These are phyloP conservation scores for Macaca fascicularis DNA, from an alignment of 2,113 vertebrate genomes.

Conservation along the genomic window DNA sequence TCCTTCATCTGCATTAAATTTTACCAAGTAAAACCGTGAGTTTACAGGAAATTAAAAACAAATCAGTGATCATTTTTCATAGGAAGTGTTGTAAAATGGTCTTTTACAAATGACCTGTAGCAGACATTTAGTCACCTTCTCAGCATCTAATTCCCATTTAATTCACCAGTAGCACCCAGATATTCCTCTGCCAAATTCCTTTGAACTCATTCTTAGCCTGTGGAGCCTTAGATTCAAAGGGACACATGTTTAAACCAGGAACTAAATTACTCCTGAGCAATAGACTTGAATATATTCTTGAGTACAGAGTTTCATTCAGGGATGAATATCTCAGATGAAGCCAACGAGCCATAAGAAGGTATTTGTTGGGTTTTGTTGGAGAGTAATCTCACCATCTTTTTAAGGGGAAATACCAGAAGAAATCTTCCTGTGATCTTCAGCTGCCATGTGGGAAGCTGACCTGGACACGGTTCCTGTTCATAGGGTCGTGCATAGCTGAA, in stretches of 20 bases:
- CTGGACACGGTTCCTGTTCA: not conserved
- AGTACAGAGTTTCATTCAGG: not conserved
- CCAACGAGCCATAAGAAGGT: not conserved
- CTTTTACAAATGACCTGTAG: not conserved
- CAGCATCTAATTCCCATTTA: not conserved
- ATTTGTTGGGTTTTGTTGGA: not conserved
- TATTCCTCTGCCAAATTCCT: not conserved
- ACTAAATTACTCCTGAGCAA: not conserved
- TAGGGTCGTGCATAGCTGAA: not conserved
- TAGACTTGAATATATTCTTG: not conserved
- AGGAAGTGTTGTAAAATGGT: not conserved
- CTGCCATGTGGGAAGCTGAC: not conserved
- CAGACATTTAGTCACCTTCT: not conserved
- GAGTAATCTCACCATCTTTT: not conserved
- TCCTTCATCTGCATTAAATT: not conserved
- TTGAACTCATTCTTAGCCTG: not conserved
- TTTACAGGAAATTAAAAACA: not conserved
- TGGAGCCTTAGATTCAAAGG: not conserved
- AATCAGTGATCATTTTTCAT: not conserved
- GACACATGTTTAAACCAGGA: not conserved
- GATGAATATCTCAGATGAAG: not conserved
- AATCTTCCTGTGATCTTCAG: not conserved
- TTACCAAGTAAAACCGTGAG: not conserved
- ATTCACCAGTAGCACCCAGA: not conserved
- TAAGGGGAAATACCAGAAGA: not conserved